Evolutionary conservation across 1,140 invertebrate species (phyloP).

Genomic region (Dreissena polymorpha): DNA sequence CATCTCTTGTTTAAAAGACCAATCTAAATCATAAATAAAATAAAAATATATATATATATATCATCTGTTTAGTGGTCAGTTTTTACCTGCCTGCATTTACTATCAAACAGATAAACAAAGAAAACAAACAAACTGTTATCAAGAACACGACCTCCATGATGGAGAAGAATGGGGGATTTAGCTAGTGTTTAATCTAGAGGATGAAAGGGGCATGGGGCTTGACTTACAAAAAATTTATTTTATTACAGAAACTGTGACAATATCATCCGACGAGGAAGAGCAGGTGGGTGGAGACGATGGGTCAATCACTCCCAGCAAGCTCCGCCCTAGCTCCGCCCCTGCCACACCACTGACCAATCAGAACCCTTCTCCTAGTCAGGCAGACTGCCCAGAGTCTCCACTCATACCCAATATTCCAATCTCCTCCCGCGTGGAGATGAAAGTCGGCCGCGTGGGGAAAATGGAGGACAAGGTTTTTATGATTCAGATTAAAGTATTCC

Average conservation of each 20-base stretch:
- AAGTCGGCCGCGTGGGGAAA: not conserved
- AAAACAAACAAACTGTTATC: too few relatives aligned
- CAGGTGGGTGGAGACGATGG: not conserved
- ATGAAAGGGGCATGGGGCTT: too few relatives aligned
- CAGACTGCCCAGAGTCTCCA: constrained; percentile 45
- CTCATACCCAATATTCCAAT: constrained; percentile 47
- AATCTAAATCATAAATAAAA: too few relatives aligned
- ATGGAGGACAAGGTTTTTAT: constrained; percentile 40
- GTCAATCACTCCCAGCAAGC: not conserved
- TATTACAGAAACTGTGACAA: constrained; percentile 49
- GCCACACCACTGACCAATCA: constrained; percentile 11
- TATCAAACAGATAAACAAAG: too few relatives aligned
- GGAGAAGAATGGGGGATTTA: too few relatives aligned
- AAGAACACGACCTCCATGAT: too few relatives aligned
- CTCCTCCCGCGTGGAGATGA: constrained; percentile 1
- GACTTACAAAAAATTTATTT: too few relatives aligned
- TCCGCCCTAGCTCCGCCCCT: constrained; percentile 18
- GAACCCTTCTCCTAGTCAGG: constrained; percentile 37
- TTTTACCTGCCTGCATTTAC: too few relatives aligned
- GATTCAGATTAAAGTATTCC: not conserved
- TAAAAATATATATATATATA: too few relatives aligned
- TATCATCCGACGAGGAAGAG: constrained; percentile 49
- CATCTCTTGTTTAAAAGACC: too few relatives aligned
- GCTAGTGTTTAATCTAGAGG: too few relatives aligned
- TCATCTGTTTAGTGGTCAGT: too few relatives aligned